Evolutionary conservation across 2,113 vertebrate genomes (phyloP).

Genomic region (Pongo pygmaeus): DNA sequence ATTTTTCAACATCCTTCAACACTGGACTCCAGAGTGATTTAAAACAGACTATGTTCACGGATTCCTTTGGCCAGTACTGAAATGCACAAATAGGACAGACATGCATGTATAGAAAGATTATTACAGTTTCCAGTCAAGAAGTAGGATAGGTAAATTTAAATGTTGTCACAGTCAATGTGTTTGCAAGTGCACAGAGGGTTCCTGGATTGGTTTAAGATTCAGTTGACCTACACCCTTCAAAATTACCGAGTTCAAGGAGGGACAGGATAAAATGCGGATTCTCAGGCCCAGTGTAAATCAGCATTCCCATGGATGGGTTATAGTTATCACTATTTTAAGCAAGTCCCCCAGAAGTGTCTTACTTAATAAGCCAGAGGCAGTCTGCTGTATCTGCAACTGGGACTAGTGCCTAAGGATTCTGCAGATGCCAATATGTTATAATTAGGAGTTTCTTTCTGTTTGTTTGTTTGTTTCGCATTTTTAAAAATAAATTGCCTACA

Average conservation of each 20-base stretch:
- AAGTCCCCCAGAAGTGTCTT: background rate
- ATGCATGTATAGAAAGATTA: background rate
- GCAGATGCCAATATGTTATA: background rate
- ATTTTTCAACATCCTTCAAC: constrained; percentile 18
- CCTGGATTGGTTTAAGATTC: background rate
- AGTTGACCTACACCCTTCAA: background rate
- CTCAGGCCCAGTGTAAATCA: too few relatives aligned
- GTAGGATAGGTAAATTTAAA: background rate
- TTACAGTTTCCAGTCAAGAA: background rate
- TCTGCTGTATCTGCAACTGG: background rate
- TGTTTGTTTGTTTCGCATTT: background rate
- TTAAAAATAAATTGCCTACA: background rate
- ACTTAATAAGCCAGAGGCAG: background rate
- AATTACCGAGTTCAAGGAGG: background rate
- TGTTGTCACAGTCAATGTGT: background rate
- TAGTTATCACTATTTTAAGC: background rate
- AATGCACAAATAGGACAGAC: background rate
- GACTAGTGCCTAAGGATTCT: background rate
- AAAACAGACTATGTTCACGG: background rate
- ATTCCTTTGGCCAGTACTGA: background rate
- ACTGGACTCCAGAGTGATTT: background rate
- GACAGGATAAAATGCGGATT: background rate
- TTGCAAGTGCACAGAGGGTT: background rate
- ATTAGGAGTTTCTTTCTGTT: constrained; percentile 4
- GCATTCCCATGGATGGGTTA: background rate